Conservation (phyloP, 2,797 vertebrate genomes). For the Enteromius fasciolatus region DNA sequence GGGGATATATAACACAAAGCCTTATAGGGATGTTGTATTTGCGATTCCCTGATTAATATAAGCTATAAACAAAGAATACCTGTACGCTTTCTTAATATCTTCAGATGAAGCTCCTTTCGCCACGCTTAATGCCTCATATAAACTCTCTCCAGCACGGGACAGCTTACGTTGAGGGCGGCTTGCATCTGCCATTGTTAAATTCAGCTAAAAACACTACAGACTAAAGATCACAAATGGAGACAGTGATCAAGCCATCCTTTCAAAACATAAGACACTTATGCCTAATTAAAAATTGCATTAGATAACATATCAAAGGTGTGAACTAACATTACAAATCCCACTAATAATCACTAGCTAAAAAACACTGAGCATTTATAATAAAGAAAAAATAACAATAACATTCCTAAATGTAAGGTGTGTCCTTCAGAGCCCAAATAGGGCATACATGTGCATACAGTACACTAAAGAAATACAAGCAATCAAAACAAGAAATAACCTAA, state of each 20-base stretch:
- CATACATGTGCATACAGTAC: neutral
- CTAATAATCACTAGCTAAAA: neutral
- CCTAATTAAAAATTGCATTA: neutral
- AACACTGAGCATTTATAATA: neutral
- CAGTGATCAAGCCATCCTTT: neutral
- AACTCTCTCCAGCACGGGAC: constrained; percentile 83
- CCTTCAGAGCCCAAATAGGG: neutral
- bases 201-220: constrained; percentile 43
- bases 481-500: neutral
- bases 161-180: constrained; percentile 77
- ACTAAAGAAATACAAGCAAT: neutral
- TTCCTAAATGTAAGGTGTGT: neutral
- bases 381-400: neutral
- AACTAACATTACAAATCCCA: neutral
- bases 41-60: neutral
- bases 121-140: constrained; percentile 85
- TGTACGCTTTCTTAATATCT: constrained; percentile 89
- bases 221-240: neutral
- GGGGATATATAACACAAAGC: neutral
- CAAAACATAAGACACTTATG: neutral
- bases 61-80: constrained; percentile 71
- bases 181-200: constrained; percentile 79
- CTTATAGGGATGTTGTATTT: neutral
- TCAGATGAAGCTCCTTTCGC: constrained; percentile 85
- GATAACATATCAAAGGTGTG: neutral